Evolutionary conservation across 2,888 invertebrate genomes (phyloP).

Genomic region (Eupithecia tripunctaria): DNA sequence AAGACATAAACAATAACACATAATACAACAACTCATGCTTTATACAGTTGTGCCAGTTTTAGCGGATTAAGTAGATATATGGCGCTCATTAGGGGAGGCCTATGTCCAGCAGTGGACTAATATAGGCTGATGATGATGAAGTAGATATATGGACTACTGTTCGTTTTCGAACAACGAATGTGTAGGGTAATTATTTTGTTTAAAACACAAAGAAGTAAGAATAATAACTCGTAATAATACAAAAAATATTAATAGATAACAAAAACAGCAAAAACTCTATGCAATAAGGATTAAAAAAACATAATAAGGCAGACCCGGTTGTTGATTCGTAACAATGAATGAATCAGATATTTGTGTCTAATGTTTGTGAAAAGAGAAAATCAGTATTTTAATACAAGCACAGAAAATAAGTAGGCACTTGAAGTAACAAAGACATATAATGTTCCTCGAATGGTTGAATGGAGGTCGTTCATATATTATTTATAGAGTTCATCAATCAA

Average conservation of each 20-base stretch:
- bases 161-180: slow-evolving; percentile 20
- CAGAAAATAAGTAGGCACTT: slow-evolving; percentile 19
- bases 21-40: slow-evolving; percentile 57
- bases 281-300: slow-evolving; percentile 38
- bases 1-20: slow-evolving; percentile 42
- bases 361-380: slow-evolving; percentile 84
- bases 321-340: slow-evolving; percentile 46
- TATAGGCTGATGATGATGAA: no score
- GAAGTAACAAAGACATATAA: not conserved
- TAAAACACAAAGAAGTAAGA: not conserved
- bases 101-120: no score
- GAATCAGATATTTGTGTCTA: slow-evolving; percentile 59
- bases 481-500: not conserved
- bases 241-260: not conserved
- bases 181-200: slow-evolving; percentile 5
- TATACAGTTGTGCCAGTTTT: slow-evolving; percentile 52
- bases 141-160: slow-evolving; percentile 15
- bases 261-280: slow-evolving; percentile 30
- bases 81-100: no score
- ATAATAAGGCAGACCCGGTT: slow-evolving; percentile 56
- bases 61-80: slow-evolving; percentile 48
- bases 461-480: not conserved
- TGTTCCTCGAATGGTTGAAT: slow-evolving; percentile 1
- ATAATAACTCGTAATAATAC: not conserved
- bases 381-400: slow-evolving; percentile 54